Evolutionary conservation across 2,113 vertebrate genomes (phyloP).

Genomic region (Excalfactoria chinensis): DNA sequence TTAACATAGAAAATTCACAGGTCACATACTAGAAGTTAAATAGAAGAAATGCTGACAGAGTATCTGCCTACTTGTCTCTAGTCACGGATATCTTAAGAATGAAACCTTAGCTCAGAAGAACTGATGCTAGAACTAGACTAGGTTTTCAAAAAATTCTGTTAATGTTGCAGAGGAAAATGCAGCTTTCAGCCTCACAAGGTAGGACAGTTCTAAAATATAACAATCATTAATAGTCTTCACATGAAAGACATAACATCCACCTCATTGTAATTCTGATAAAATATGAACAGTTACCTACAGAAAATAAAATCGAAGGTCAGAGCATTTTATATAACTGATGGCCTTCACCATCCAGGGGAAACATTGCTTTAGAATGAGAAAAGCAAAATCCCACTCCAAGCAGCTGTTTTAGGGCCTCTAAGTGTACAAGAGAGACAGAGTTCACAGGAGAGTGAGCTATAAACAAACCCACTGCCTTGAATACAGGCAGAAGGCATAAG

Average conservation of each 20-base stretch:
- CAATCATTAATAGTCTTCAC: not conserved
- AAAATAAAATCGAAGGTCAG: not conserved
- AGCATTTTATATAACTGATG: not conserved
- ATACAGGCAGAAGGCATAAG: not conserved
- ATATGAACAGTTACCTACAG: not conserved
- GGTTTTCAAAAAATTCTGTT: not conserved
- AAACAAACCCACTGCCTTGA: not conserved
- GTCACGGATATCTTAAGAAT: not conserved
- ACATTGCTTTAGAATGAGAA: not conserved
- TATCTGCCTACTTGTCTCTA: not conserved
- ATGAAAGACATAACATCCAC: not conserved
- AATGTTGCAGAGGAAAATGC: not conserved
- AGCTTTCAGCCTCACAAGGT: not conserved
- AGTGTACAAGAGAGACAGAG: not conserved
- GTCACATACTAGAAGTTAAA: not conserved
- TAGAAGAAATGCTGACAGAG: not conserved
- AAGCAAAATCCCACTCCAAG: not conserved
- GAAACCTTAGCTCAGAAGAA: not conserved
- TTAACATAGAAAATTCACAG: not conserved
- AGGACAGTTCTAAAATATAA: not conserved
- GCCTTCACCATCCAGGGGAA: not conserved
- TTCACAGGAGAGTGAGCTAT: not conserved
- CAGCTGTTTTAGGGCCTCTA: conserved; percentile 1
- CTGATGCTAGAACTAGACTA: not conserved
- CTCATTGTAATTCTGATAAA: not conserved